These are phyloP conservation scores for Pampusana beccarii DNA, from an alignment of 2,113 vertebrate species.

Conservation along the genomic window DNA sequence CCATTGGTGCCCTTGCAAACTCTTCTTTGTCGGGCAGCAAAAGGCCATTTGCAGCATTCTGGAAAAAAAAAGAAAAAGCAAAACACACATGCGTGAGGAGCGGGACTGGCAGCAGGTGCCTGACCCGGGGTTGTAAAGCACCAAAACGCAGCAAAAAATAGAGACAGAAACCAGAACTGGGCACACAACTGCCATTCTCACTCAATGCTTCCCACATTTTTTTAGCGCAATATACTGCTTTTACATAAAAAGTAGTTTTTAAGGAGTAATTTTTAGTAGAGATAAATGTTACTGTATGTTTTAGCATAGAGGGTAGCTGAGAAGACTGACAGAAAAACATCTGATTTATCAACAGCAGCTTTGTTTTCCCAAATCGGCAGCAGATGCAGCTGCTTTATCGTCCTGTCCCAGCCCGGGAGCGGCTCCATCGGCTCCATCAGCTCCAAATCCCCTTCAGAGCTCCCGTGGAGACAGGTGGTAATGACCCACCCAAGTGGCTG, in stretches of 20 bases:
- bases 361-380: background rate
- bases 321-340: background rate
- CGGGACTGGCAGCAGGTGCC: rapidly evolving
- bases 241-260: background rate
- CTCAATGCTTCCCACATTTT: background rate
- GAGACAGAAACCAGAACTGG: background rate
- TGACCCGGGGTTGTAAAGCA: rapidly evolving
- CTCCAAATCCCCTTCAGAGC: background rate
- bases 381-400: background rate
- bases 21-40: background rate
- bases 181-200: background rate
- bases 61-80: background rate
- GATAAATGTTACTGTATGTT: background rate
- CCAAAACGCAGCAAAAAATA: rapidly evolving
- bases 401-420: background rate
- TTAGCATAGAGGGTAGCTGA: rapidly evolving
- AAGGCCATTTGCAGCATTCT: conserved; percentile 57
- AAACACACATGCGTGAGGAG: background rate
- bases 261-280: background rate
- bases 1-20: conserved; percentile 38
- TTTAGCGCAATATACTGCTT: background rate
- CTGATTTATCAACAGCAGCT: background rate
- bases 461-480: background rate
- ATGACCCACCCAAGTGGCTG: background rate
- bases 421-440: background rate